phyloP scores from a whole-genome alignment of 2,888 invertebrate genomes.

The Polyploca ridens region DNA sequence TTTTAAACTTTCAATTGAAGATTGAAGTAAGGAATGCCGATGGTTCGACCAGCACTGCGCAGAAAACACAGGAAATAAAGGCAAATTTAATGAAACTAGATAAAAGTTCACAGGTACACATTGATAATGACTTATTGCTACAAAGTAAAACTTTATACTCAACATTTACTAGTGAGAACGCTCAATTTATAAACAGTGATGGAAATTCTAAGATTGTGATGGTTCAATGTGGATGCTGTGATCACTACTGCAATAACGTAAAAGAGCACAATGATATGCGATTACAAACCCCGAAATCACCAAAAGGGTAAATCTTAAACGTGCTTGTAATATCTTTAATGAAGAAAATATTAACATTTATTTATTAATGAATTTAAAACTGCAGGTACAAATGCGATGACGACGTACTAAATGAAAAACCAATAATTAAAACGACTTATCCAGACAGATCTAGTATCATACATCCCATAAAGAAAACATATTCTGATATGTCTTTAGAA shows the following conservation, averaged over 20 bases:
- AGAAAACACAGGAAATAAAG: conserved; percentile 14
- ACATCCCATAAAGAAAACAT: conserved; percentile 23
- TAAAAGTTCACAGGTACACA: conserved; percentile 46
- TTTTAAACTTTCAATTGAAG: conserved; percentile 56
- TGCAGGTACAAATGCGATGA: conserved; percentile 25
- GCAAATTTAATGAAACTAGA: conserved; percentile 35
- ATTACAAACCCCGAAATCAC: conserved; percentile 26
- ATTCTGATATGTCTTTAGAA: conserved; percentile 25
- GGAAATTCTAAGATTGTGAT: conserved; percentile 36
- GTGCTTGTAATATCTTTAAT: background rate
- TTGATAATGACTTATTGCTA: conserved; percentile 31
- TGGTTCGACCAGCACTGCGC: conserved; percentile 22
- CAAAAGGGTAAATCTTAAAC: conserved; percentile 11
- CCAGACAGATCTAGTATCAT: conserved; percentile 14
- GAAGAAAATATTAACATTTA: background rate
- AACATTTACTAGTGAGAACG: conserved; percentile 25
- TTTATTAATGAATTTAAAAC: background rate
- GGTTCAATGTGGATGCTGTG: conserved; percentile 43
- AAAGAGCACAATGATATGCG: conserved; percentile 27
- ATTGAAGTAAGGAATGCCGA: conserved; percentile 51
- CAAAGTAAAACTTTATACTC: conserved; percentile 38
- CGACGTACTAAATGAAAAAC: conserved; percentile 1
- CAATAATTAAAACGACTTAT: conserved; percentile 14
- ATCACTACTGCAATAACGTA: background rate
- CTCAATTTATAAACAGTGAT: conserved; percentile 20